Base-by-base conservation (phyloP, 2,888 invertebrate genomes). In the Pachycephus smyrnensis region DNA sequence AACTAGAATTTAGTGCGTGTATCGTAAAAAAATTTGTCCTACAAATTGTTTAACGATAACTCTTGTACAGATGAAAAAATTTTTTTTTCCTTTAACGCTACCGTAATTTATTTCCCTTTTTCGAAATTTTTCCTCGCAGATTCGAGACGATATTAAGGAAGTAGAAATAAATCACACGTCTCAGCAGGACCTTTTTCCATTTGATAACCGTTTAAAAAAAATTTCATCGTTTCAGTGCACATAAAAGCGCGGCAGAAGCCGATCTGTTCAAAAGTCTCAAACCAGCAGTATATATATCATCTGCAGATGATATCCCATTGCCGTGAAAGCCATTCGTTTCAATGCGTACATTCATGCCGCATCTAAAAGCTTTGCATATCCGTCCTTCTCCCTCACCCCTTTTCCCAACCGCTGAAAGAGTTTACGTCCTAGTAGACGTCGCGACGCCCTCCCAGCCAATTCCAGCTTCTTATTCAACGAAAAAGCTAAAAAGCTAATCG, bases 311-410 rank as follows among this genome's bases (percentile, higher is more conserved):
- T 89, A 87, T 82, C 82, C 77, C 77, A 77, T 80, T 76, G 81
- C 84, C 83, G 82, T 86, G 84, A 87, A 89, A 88, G 86, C 86
- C 87, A 88, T 89, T 87, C 88, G 87, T 88, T 88, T 88, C 88
- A 88, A 88, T 88, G 87, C 84, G 84, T 87, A 84, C 83, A 83
- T 84, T 87, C 85, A 86, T 84, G 75, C 81, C 77, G 80, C 77
- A 84, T 83, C 84, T 87, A 84, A 87, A 88, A 88, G 85, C 85
- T 84, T 83, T 76, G 82, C 82, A 82, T 85, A 83, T 84, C 82
- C 80, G 77, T 75, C 40, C 55, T 55, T 55, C 9, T 55, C 23
- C 33, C 23, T n/a, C 30, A 30, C 30, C 11, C 32, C 12, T 12
- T 11, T 33, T 32, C 11, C 33, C 11, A 31, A 71, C 31, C 71